Evolutionary conservation across 2,113 vertebrate species (phyloP).

Genomic region (Natator depressus): DNA sequence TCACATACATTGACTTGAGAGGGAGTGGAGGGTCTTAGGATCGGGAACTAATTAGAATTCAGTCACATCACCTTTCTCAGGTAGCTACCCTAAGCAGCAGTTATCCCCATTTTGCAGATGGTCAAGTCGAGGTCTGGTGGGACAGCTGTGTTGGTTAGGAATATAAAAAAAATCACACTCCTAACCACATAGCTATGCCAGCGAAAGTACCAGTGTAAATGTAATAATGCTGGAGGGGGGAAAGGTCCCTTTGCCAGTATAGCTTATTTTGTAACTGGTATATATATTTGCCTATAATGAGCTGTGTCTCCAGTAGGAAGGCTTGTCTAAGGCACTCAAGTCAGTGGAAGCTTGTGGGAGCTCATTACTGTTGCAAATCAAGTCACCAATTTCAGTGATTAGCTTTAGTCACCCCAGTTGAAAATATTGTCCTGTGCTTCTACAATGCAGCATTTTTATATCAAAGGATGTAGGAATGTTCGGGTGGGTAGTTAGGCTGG

Average conservation of each 20-base stretch:
- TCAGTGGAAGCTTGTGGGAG: not conserved
- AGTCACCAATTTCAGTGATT: not conserved
- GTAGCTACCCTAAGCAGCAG: not conserved
- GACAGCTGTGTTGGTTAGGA: not conserved
- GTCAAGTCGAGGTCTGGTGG: no score
- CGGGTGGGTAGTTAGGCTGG: not conserved
- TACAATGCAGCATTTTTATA: not conserved
- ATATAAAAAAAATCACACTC: not conserved
- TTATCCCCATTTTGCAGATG: not conserved
- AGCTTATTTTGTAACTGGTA: not conserved
- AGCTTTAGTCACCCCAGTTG: not conserved
- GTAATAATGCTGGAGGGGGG: not conserved
- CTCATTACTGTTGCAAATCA: not conserved
- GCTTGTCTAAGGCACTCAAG: not conserved
- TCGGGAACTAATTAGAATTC: not conserved
- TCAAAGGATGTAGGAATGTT: not conserved
- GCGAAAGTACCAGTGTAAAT: not conserved
- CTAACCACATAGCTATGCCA: not conserved
- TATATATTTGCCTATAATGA: not conserved
- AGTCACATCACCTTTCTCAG: not conserved
- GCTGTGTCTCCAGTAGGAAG: not conserved
- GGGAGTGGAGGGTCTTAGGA: not conserved
- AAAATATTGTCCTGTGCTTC: not conserved
- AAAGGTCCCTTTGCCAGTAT: not conserved
- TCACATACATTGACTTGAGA: not conserved